Evolutionary conservation across 2,888 invertebrate genomes (phyloP), one percentile per base, ranked within the genome.

Genomic region (Podabrus alpinus): DNA sequence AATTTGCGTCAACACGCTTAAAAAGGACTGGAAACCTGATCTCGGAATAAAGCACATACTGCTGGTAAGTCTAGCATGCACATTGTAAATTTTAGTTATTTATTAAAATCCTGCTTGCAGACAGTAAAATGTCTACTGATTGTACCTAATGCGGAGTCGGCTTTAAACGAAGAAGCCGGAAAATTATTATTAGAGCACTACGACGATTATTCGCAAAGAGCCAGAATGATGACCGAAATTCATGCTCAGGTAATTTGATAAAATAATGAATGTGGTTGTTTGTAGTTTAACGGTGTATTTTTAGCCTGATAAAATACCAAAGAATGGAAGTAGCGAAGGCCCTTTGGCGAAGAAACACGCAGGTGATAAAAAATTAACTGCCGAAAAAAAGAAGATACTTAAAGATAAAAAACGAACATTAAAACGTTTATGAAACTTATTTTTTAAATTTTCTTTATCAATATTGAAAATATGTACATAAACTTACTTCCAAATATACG

Each of bases 71-170:
- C 71, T 64, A 5, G 15, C n/a, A n/a, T n/a, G n/a, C n/a, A n/a
- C n/a, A n/a, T n/a, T n/a, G n/a, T n/a, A n/a, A n/a, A n/a, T n/a
- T n/a, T n/a, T n/a, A n/a, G n/a, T n/a, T 19, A 19, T 19, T 19
- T 2, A 19, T 19, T 19, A 4, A 24, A 10, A 62, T 24, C 69
- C 59, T 60, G 17, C 86, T 87, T 85, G 74, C 85, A 94, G 94
- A 95, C 97, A 77, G 93, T 98, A 77, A 96, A 96, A 90, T 98
- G 98, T 90, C 92, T 98, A 86, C 91, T 98, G 81, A 98, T 98
- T 88, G 97, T 97, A 86, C 98, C 98, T 85, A 98, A 98, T 91
- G 94, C 97, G 7, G 98, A 98, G 88, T 98, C 97, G 73, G 98
- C 98, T 81, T 91, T 98, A 82, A 98, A 98, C 88, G 98, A 97